phyloP scores from a whole-genome alignment of 2,888 invertebrate genomes.

The Caenorhabditis drosophilae region DNA sequence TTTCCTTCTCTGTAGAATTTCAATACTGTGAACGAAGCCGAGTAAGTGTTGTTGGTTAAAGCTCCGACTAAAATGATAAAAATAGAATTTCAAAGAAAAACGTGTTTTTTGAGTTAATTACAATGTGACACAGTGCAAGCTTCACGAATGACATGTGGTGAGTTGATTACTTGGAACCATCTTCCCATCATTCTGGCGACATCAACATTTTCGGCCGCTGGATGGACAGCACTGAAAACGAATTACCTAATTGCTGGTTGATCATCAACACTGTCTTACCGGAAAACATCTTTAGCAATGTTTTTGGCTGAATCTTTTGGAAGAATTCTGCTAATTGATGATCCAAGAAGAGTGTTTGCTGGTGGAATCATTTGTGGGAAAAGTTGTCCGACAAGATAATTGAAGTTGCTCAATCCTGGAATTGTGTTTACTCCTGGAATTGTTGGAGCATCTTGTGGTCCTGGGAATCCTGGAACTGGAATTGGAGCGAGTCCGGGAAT shows the following conservation, averaged over 20 bases:
- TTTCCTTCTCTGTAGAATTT: constrained; percentile 70
- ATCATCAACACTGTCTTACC: too few species aligned
- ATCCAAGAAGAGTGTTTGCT: constrained; percentile 68
- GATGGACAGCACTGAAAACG: constrained; percentile 65
- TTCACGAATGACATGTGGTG: constrained; percentile 69
- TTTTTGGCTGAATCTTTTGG: constrained; percentile 69
- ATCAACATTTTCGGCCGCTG: constrained; percentile 69
- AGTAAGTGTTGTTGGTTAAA: constrained; percentile 69
- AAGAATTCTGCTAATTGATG: constrained; percentile 67
- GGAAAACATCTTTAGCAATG: constrained; percentile 68
- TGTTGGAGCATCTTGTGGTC: constrained; percentile 66
- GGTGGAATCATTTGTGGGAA: constrained; percentile 70
- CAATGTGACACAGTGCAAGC: constrained; percentile 70
- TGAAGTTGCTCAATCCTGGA: constrained; percentile 69
- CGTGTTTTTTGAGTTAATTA: constrained; percentile 13
- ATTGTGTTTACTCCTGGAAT: constrained; percentile 70
- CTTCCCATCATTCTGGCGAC: constrained; percentile 70
- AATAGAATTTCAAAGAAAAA: background rate
- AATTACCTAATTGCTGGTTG: too few species aligned
- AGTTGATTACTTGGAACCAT: constrained; percentile 70
- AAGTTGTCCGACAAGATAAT: constrained; percentile 69
- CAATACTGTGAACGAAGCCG: constrained; percentile 69
- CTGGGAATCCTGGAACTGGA: constrained; percentile 67
- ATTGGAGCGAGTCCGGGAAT: constrained; percentile 69
- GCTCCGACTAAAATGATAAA: constrained; percentile 66